Evolutionary conservation across 2,797 vertebrate species (phyloP).

Genomic region (Clarias platycephalus): DNA sequence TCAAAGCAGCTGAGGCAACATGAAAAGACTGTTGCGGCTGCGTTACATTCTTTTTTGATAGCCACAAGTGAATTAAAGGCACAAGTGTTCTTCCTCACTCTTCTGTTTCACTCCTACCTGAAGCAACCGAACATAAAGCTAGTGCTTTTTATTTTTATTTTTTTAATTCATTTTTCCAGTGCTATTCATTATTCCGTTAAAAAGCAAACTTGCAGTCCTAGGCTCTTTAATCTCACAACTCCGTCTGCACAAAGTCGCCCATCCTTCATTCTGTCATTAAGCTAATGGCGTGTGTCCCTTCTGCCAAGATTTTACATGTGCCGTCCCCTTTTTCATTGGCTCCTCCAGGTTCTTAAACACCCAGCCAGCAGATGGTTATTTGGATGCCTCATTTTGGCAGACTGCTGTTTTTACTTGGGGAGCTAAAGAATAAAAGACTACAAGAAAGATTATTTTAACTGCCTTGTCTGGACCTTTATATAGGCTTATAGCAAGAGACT

Average conservation of each 20-base stretch:
- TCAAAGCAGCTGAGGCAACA: slow-evolving; percentile 69
- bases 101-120: slow-evolving; percentile 58
- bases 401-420: slow-evolving; percentile 23
- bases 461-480: slow-evolving; percentile 36
- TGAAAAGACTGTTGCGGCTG: slow-evolving; percentile 68
- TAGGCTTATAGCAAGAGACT: slow-evolving; percentile 1
- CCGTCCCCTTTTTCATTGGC: slow-evolving; percentile 70
- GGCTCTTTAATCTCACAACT: slow-evolving; percentile 74
- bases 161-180: slow-evolving; percentile 33
- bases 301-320: slow-evolving; percentile 77
- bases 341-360: slow-evolving; percentile 71
- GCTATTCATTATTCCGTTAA: slow-evolving; percentile 73
- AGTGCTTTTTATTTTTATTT: slow-evolving; percentile 30
- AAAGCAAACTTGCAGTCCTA: slow-evolving; percentile 70
- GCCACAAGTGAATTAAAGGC: slow-evolving; percentile 69
- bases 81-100: slow-evolving; percentile 59
- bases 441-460: slow-evolving; percentile 50
- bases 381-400: slow-evolving; percentile 58
- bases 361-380: slow-evolving; percentile 76
- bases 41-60: slow-evolving; percentile 62
- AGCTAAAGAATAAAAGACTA: slow-evolving; percentile 29
- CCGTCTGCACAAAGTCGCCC: slow-evolving; percentile 68
- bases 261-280: slow-evolving; percentile 86
- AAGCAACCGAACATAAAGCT: slow-evolving; percentile 54
- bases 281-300: slow-evolving; percentile 84